phyloP scores from a whole-genome alignment of 37 sponge, comb jelly and placozoan species.

The Chondrilla cf. caribensis region DNA sequence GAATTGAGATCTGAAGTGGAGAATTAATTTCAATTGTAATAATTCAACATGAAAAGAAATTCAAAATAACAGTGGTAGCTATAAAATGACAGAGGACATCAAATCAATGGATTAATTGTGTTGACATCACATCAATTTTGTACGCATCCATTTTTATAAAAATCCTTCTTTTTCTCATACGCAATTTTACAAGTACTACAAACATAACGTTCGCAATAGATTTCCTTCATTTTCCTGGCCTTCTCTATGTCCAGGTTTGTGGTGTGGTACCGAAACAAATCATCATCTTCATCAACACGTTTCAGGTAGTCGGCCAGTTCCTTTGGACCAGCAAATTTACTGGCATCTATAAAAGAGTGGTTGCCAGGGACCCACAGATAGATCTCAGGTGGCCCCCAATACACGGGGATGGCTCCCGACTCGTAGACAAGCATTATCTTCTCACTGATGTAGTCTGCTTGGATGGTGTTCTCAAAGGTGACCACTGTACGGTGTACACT shows the following conservation, averaged over 20 bases:
- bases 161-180: background rate
- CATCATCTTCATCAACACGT: background rate
- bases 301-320: conserved; percentile 11
- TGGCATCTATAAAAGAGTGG: conserved; percentile 13
- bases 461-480: conserved; percentile 16
- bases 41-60: no score
- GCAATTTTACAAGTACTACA: conserved; percentile 1
- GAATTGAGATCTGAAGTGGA: no score
- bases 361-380: conserved; percentile 18
- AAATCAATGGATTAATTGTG: no score
- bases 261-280: conserved; percentile 5
- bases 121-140: no score
- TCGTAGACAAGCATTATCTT: background rate
- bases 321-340: background rate
- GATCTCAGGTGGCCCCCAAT: conserved; percentile 15
- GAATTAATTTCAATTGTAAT: no score
- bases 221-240: background rate
- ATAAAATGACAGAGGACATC: no score
- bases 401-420: conserved; percentile 21
- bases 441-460: conserved; percentile 15
- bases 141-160: no score
- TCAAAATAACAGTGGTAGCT: no score
- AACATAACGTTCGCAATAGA: conserved; percentile 10
- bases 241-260: conserved; percentile 6
- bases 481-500: conserved; percentile 2